These are phyloP conservation scores for Patiria pectinifera DNA, from an alignment of 53 echinoderm and acorn worm species.

Conservation along the genomic window DNA sequence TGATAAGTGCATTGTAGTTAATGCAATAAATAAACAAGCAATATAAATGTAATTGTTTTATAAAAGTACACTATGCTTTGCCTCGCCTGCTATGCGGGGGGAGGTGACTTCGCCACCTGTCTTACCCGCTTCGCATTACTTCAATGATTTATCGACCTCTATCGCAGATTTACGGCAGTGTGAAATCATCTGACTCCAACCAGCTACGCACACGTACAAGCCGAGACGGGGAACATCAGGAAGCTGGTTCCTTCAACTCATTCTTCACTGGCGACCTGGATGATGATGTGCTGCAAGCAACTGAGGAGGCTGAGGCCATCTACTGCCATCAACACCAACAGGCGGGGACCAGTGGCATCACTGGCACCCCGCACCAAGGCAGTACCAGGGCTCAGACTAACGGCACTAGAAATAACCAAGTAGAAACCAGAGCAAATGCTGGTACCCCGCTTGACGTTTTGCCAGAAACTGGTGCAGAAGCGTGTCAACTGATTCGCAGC, in stretches of 20 bases:
- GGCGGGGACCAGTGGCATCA: background rate
- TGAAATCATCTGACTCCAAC: no score
- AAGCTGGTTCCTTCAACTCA: conserved; percentile 48
- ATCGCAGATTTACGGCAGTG: no score
- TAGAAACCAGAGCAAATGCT: background rate
- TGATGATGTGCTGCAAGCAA: conserved; percentile 83
- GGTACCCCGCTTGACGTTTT: background rate
- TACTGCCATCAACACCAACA: conserved; percentile 64
- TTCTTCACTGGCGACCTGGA: conserved; percentile 85
- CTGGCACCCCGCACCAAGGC: background rate
- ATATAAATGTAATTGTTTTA: no score
- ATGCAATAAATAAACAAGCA: no score
- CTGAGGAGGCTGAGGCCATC: conserved; percentile 87
- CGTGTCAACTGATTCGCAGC: background rate
- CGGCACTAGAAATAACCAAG: background rate
- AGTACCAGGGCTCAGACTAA: background rate
- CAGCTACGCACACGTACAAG: background rate
- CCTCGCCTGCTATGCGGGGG: background rate
- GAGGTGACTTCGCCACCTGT: no score
- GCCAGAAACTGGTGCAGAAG: background rate
- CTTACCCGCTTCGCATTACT: background rate
- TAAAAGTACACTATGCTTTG: no score
- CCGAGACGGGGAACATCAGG: background rate
- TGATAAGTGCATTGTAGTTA: no score
- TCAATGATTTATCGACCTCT: background rate